phyloP scores from a whole-genome alignment of 1,140 invertebrate genomes.

The Onthophagus taurus region DNA sequence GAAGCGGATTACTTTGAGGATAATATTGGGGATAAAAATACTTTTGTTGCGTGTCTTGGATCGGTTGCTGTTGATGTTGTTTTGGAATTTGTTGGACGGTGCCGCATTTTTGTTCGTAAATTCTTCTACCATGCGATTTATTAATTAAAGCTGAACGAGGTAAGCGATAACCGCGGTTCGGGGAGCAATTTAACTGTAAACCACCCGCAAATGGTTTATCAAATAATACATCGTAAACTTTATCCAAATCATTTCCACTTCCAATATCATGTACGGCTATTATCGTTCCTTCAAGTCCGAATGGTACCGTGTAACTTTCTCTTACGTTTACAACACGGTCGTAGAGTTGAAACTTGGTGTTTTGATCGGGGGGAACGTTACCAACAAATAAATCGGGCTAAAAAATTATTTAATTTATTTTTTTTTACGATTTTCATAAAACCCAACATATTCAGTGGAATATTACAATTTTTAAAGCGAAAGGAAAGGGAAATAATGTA shows the following conservation, averaged over 20 bases:
- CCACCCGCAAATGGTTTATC: conserved; percentile 65
- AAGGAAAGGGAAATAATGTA: too few species aligned
- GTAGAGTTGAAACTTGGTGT: conserved; percentile 56
- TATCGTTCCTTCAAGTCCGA: conserved; percentile 74
- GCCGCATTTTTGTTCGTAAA: conserved; percentile 40
- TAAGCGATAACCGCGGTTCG: conserved; percentile 45
- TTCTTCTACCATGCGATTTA: conserved; percentile 43
- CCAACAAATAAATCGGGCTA: conserved; percentile 45
- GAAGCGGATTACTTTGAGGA: too few species aligned
- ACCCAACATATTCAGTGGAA: too few species aligned
- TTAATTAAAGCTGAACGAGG: conserved; percentile 50
- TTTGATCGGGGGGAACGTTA: conserved; percentile 53
- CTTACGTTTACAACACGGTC: conserved; percentile 76
- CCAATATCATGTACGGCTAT: conserved; percentile 55
- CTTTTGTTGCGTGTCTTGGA: too few species aligned
- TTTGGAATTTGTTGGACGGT: too few species aligned
- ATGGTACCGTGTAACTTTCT: conserved; percentile 63
- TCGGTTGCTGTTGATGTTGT: too few species aligned
- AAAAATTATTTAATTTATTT: conserved; percentile 12
- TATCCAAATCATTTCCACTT: conserved; percentile 38
- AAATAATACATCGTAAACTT: conserved; percentile 65
- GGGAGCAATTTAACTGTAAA: conserved; percentile 44
- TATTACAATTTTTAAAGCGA: too few species aligned
- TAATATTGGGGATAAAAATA: too few species aligned
- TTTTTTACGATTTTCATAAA: too few species aligned